A percentile compares a stretch with the other conserved stretches of the same genome.
Conservation (phyloP, 1,140 invertebrate genomes). For the Campoletis sonorensis region DNA sequence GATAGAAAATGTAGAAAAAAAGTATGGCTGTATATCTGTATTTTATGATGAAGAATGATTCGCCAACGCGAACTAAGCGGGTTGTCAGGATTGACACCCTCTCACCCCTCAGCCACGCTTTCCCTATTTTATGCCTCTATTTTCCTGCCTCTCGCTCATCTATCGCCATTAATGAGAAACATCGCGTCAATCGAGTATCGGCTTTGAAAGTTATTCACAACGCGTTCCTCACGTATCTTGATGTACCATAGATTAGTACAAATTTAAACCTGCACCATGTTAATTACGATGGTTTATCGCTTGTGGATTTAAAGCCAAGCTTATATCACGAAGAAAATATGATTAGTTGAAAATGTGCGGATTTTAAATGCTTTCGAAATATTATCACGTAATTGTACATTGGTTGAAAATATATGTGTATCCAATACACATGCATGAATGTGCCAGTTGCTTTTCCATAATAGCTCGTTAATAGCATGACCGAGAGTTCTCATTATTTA, state of each 20-base stretch:
- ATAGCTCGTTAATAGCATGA: neutral
- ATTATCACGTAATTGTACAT: too few relatives aligned
- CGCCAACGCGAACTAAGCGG: too few relatives aligned
- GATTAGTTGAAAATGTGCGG: too few relatives aligned
- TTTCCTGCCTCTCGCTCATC: neutral
- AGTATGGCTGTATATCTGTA: neutral
- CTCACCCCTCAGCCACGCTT: neutral
- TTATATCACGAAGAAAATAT: too few relatives aligned
- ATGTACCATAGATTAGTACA: neutral
- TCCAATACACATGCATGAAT: too few relatives aligned
- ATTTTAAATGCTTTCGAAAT: too few relatives aligned
- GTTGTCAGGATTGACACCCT: neutral
- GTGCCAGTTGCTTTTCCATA: neutral
- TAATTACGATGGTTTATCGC: neutral
- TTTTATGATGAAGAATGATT: too few relatives aligned
- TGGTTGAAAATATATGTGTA: too few relatives aligned
- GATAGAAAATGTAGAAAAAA: neutral
- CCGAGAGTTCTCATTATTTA: neutral
- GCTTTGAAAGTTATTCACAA: neutral
- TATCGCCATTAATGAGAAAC: constrained; percentile 8
- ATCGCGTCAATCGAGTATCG: constrained; percentile 1
- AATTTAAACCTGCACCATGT: neutral
- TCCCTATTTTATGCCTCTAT: neutral
- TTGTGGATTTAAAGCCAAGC: neutral
- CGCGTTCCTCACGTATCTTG: neutral